Conservation (phyloP, 2,113 vertebrate genomes). For the Tyrannus savana region DNA sequence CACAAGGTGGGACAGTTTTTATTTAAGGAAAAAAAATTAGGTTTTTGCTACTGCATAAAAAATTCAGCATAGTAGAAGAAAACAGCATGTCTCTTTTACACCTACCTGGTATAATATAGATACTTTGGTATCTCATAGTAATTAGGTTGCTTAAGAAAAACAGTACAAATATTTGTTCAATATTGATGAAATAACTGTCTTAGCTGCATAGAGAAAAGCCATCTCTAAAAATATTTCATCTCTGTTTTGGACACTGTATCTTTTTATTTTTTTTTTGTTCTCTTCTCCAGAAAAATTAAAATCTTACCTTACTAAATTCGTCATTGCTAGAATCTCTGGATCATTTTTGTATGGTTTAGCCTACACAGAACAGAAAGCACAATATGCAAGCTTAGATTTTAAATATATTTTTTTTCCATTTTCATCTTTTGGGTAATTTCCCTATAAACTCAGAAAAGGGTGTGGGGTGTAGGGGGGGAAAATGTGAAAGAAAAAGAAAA, state of each 20-base stretch:
- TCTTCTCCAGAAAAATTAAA: constrained; percentile 11
- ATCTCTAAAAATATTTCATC: not conserved
- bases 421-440: not conserved
- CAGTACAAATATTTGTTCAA: not conserved
- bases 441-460: not conserved
- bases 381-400: constrained; percentile 10
- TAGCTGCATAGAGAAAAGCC: not conserved
- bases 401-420: not conserved
- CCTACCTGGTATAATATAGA: not conserved
- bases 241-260: not conserved
- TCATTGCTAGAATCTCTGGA: constrained; percentile 99
- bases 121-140: not conserved
- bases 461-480: too few species aligned
- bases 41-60: not conserved
- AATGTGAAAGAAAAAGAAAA: not conserved
- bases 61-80: not conserved
- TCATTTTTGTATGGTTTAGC: constrained; percentile 99
- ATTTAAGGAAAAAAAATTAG: not conserved
- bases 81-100: not conserved
- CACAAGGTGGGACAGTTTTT: not conserved
- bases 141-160: not conserved
- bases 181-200: constrained; percentile 1
- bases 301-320: constrained; percentile 98
- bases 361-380: constrained; percentile 75
- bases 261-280: not conserved